Base-by-base conservation (phyloP, 2,113 vertebrate genomes). In the Progne subis region DNA sequence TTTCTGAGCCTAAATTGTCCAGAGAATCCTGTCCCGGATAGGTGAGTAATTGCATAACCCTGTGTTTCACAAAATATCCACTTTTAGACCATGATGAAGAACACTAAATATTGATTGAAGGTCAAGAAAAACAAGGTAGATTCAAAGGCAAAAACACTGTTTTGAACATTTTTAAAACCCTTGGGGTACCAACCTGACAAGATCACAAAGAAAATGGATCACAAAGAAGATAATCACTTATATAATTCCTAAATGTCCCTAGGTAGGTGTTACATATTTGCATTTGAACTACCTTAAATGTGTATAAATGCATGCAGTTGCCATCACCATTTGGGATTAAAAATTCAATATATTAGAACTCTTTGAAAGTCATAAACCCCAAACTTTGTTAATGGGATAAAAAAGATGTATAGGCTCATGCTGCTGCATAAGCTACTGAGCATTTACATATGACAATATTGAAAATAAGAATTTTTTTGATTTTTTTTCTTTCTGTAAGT, bases 391-490 rank as follows among this genome's bases (percentile, higher is more conserved):
- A 61, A 46, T 49, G 5, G 8, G 18, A 41, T 39, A 47, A 79
- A 49, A 19, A 63, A 32, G 1, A 7, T 0, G 0, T 23, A 5
- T 17, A 43, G 28, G 20, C 7, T 72, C 8, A 19, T 91, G 11
- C 4, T 60, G 14, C 46, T 60, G 6, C 20, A 47, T 23, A 41
- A 0, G 5, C 8, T 32, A 56, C 19, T 29, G 21, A 57, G 8
- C 5, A 52, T 53, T 75, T 75, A 67, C 5, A 23, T 15, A 19
- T 7, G 14, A 8, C 0, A 76, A 15, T 56, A 79, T 9, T 63
- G 20, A 76, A 76, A 76, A 44, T 17, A 43, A 25, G 5, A 44
- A 44, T 44, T 11, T 37, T 80, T 77, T 19, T 1, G 4, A n/a
- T 21, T 60, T 49, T 65, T 68, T 77, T 76, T 6, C 10, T 18